Evolutionary conservation across 2,797 vertebrate species (phyloP).

Genomic region (Podarcis lilfordi): DNA sequence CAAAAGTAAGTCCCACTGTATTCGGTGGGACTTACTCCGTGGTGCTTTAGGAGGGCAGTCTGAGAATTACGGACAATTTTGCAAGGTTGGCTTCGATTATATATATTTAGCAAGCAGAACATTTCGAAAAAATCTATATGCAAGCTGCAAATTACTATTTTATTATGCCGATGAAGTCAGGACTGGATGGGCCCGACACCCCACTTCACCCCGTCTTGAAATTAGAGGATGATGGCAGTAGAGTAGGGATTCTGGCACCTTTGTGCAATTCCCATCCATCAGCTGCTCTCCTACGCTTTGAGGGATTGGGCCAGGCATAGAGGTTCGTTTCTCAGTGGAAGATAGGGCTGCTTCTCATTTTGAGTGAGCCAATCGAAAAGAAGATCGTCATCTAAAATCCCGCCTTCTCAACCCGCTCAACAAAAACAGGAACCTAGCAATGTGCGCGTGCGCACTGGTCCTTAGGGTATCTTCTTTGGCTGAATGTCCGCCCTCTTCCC

Average conservation of each 20-base stretch:
- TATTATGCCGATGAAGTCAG: too few species aligned
- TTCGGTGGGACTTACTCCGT: neutral
- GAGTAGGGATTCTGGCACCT: too few species aligned
- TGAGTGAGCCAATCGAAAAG: neutral
- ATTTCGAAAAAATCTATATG: too few species aligned
- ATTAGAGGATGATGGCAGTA: too few species aligned
- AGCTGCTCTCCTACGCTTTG: neutral
- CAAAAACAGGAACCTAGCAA: neutral
- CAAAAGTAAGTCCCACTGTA: neutral
- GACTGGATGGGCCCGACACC: too few species aligned
- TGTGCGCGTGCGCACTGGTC: rapidly evolving
- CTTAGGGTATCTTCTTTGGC: rapidly evolving
- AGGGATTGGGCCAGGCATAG: too few species aligned
- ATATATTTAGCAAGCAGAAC: too few species aligned
- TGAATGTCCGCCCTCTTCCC: neutral
- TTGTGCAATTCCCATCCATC: too few species aligned
- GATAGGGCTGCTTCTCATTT: neutral
- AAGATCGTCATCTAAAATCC: neutral
- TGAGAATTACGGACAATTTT: neutral
- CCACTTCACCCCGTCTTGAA: too few species aligned
- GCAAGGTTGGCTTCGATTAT: too few species aligned
- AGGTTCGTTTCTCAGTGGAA: neutral
- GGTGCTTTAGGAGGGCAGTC: neutral
- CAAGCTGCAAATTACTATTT: too few species aligned
- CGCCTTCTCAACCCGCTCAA: neutral